Base-by-base conservation (phyloP, 1,140 invertebrate genomes). In the Ips nitidus region DNA sequence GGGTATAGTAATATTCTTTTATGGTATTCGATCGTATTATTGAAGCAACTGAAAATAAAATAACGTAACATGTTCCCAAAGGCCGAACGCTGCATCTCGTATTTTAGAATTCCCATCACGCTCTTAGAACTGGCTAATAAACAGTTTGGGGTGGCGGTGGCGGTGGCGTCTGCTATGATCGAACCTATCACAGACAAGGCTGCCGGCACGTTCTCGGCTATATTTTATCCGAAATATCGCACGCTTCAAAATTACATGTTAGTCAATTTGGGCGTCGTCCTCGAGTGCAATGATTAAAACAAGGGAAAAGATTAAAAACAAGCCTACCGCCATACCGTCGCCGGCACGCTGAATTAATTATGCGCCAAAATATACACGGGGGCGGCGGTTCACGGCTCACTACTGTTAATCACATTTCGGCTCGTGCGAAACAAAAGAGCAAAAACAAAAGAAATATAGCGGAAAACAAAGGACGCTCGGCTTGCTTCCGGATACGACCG, bases 401-500 rank as follows among this genome's bases (percentile, higher is more conserved):
- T 65, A 41, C 62, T 65, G 41, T 41, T 65, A 65, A 65, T 65
- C 62, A 65, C 40, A 65, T 56, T 56, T 65, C 45, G 61, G 61
- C 59, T 61, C 41, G 36, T 22, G 53, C 39, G 57, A 53, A 68
- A 59, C 57, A 69, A 69, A 62, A 40, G 41, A 50, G 7, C 50
- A 66, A 69, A 68, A 53, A 53, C 42, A 68, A 61, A 22, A 69
- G 57, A 69, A 69, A 69, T 53, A 42, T 36, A 59, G 42, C 57
- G 39, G 63, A 59, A 59, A 61, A 59, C 57, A 60, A 59, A 52
- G 40, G 52, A 43, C 56, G 41, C 56, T 52, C 56, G 65, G 43
- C 52, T 69, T 62, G 66, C 59, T 69, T 69, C 40, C 58, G 69
- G 69, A 70, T 70, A 61, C 69, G 59, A 50, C 53, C 69, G 62